phyloP scores from a whole-genome alignment of 2,888 invertebrate species.

The Drosophila meridionalis region DNA sequence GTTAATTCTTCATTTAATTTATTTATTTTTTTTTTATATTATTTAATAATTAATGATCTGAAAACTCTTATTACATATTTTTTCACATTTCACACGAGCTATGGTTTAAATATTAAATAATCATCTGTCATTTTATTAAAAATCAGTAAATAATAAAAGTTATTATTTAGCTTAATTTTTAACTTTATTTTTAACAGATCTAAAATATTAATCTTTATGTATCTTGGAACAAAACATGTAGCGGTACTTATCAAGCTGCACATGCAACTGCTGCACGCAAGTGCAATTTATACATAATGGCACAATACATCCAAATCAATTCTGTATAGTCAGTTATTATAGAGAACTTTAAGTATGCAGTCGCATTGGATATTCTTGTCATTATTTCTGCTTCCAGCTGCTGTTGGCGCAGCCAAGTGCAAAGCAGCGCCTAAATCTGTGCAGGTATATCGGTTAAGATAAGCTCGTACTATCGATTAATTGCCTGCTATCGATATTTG shows the following conservation, averaged over 20 bases:
- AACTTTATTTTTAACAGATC: not conserved
- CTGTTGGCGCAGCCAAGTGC: conserved; percentile 48
- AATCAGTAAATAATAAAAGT: conserved; percentile 13
- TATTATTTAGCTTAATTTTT: not conserved
- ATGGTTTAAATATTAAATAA: not conserved
- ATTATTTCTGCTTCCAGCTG: not conserved
- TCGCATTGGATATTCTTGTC: not conserved
- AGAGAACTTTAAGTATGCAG: conserved; percentile 27
- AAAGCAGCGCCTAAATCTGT: conserved; percentile 58
- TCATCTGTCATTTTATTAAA: not conserved
- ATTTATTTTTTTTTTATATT: no score
- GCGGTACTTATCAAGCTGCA: conserved; percentile 8
- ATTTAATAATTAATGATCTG: no score
- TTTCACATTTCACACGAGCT: no score
- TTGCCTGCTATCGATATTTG: not conserved
- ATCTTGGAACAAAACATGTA: conserved; percentile 21
- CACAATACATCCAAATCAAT: not conserved
- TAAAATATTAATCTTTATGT: conserved; percentile 17
- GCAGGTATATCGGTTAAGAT: conserved; percentile 50
- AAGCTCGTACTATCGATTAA: no score
- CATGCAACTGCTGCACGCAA: conserved; percentile 22
- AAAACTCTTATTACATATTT: no score
- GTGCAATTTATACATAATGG: not conserved
- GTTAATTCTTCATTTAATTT: no score
- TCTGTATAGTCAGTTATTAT: conserved; percentile 9